A percentile compares a stretch with the other conserved stretches of the same genome.
Conservation (phyloP, 2,888 invertebrate genomes). For the Trissolcus japonicus region DNA sequence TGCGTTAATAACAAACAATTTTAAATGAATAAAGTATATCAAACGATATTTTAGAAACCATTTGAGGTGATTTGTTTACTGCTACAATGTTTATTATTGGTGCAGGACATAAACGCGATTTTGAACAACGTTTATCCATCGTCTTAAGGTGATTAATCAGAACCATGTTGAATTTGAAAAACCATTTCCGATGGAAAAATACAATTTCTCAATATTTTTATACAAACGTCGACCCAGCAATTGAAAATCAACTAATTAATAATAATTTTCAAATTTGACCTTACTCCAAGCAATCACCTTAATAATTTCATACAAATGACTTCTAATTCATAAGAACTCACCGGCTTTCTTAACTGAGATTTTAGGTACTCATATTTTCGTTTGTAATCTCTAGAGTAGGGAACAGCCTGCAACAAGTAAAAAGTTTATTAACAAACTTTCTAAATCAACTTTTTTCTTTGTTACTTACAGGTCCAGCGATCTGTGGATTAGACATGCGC, state of each 20-base stretch:
- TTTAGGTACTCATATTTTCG: constrained; percentile 99
- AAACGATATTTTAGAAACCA: too few species aligned
- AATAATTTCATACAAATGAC: not conserved
- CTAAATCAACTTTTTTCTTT: not conserved
- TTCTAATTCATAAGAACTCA: constrained; percentile 75
- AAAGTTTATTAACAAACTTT: constrained; percentile 65
- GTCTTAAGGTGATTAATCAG: too few species aligned
- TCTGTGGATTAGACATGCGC: constrained; percentile 94
- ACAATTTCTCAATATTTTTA: not conserved
- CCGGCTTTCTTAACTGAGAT: constrained; percentile 95
- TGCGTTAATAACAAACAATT: not conserved
- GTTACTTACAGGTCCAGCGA: constrained; percentile 89
- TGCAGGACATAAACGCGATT: too few species aligned
- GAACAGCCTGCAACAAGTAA: constrained; percentile 84
- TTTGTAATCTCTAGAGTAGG: constrained; percentile 99
- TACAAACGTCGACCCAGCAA: not conserved
- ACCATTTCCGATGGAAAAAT: too few species aligned
- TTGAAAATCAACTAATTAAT: too few species aligned
- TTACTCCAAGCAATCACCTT: not conserved
- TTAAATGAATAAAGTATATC: not conserved
- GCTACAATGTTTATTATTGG: too few species aligned
- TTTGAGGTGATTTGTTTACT: too few species aligned
- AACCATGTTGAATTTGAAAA: too few species aligned
- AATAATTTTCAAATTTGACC: not conserved
- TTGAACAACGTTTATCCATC: too few species aligned